A percentile compares a stretch with the other conserved stretches of the same genome.
Evolutionary conservation across 2,797 vertebrate genomes (phyloP).

Genomic region (Alca torda): DNA sequence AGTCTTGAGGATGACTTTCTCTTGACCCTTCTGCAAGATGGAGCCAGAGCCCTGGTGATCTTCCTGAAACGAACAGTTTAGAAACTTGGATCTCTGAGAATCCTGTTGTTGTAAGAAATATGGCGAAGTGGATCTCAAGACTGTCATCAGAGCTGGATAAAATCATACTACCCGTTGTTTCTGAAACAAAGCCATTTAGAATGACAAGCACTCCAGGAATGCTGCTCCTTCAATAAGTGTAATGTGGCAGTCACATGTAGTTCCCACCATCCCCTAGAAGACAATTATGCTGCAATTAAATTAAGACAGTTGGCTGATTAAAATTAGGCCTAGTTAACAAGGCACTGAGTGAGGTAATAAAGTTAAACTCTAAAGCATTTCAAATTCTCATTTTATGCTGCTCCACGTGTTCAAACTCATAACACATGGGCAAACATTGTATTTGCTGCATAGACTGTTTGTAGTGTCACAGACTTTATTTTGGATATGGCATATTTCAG

Average conservation of each 20-base stretch:
- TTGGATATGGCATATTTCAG: background rate
- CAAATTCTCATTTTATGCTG: background rate
- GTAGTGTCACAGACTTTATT: background rate
- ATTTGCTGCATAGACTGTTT: background rate
- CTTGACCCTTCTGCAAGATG: background rate
- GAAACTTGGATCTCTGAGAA: background rate
- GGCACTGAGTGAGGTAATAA: background rate
- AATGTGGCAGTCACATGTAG: background rate
- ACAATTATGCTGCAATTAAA: background rate
- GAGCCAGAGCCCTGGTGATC: background rate
- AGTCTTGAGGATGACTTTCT: background rate
- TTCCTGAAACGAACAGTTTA: background rate
- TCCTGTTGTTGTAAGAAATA: background rate
- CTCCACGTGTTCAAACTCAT: background rate
- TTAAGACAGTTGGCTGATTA: background rate
- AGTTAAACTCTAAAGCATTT: background rate
- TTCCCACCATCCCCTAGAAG: background rate
- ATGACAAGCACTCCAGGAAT: slow-evolving; percentile 7
- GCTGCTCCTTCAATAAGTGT: background rate
- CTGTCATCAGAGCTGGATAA: background rate
- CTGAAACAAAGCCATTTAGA: background rate
- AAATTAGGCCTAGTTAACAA: background rate
- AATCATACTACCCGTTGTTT: background rate
- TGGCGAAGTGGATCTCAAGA: background rate
- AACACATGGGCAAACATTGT: background rate